phyloP scores from a whole-genome alignment of 2,888 invertebrate genomes.

The Pimpla rufipes region DNA sequence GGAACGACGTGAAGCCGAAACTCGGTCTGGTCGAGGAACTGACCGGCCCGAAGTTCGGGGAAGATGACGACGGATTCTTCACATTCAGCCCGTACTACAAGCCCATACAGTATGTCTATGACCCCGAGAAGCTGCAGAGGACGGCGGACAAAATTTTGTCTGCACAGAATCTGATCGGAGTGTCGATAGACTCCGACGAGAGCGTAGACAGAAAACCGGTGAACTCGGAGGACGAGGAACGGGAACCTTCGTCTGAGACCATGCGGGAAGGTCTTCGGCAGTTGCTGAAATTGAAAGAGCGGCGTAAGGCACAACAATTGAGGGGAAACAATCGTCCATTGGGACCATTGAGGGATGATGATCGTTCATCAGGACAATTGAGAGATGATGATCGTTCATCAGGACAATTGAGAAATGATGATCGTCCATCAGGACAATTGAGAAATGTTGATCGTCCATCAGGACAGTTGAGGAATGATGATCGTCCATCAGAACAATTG shows the following conservation, averaged over 20 bases:
- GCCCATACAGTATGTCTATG: constrained; percentile 76
- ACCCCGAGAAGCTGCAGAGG: constrained; percentile 71
- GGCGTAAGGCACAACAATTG: background rate
- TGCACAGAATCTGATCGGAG: constrained; percentile 23
- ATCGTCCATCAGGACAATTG: constrained; percentile 11
- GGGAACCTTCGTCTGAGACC: constrained; percentile 56
- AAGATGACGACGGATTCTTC: constrained; percentile 69
- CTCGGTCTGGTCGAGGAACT: constrained; percentile 10
- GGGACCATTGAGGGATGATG: constrained; percentile 1
- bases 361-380: constrained; percentile 58
- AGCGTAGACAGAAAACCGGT: constrained; percentile 11
- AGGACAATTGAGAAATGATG: constrained; percentile 1
- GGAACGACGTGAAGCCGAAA: constrained; percentile 2
- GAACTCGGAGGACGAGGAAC: constrained; percentile 20
- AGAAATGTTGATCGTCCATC: background rate
- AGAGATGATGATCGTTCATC: background rate
- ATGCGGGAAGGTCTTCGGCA: constrained; percentile 37
- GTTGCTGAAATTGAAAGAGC: background rate
- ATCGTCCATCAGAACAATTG: constrained; percentile 3
- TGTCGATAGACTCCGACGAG: constrained; percentile 10
- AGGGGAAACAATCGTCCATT: constrained; percentile 54
- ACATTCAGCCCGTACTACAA: constrained; percentile 75
- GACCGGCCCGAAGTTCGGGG: constrained; percentile 6
- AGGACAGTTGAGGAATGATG: constrained; percentile 1
- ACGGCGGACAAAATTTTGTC: constrained; percentile 61